phyloP scores from a whole-genome alignment of 2,797 vertebrate genomes.

The Buphagus erythrorhynchus region DNA sequence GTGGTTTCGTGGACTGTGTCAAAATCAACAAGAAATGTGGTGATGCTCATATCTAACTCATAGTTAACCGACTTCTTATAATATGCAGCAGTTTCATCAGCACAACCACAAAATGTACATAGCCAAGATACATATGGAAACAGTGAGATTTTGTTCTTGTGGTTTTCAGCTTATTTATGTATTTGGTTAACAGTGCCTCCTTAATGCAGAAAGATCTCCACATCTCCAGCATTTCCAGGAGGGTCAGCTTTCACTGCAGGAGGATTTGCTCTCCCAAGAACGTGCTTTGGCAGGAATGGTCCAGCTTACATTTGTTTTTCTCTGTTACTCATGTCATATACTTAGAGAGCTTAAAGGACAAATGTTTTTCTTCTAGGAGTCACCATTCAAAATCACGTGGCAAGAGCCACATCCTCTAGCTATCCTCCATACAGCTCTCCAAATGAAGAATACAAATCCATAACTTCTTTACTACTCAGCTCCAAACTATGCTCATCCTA shows the following conservation, averaged over 20 bases:
- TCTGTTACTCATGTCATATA: not conserved
- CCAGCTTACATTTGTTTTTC: not conserved
- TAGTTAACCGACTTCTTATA: constrained; percentile 4
- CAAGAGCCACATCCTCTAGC: not conserved
- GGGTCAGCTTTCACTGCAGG: constrained; percentile 10
- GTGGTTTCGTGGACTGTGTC: not conserved
- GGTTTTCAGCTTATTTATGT: constrained; percentile 7
- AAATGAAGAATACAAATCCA: not conserved
- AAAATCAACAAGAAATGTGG: constrained; percentile 16
- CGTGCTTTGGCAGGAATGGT: not conserved
- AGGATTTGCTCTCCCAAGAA: not conserved
- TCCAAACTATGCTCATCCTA: not conserved
- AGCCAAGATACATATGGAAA: constrained; percentile 31
- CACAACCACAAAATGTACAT: not conserved
- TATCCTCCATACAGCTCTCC: not conserved
- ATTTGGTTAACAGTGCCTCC: not conserved
- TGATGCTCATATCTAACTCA: not conserved
- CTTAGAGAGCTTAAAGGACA: not conserved
- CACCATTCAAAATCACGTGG: not conserved
- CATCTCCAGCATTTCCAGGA: not conserved
- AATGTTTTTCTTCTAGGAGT: not conserved
- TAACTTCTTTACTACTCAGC: not conserved
- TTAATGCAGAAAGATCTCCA: constrained; percentile 3
- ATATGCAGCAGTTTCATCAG: not conserved
- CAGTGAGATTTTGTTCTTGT: not conserved